Conservation (phyloP, 2,888 invertebrate genomes). For the Caenorhabditis wallacei region DNA sequence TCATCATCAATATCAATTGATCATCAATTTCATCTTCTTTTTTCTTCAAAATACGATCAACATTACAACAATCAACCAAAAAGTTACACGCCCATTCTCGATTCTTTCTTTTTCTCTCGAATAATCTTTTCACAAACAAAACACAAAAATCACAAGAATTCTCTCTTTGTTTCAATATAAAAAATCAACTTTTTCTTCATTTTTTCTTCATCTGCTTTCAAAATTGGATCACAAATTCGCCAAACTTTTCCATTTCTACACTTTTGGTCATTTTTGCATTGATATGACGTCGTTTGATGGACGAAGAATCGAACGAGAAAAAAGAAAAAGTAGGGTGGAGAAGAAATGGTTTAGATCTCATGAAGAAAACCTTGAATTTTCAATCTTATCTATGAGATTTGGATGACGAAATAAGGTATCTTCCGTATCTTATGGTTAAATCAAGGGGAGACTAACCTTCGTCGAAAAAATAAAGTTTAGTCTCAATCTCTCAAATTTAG, state of each 20-base stretch:
- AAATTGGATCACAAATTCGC: constrained; percentile 20
- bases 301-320: no score
- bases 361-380: neutral
- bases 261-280: neutral
- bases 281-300: neutral
- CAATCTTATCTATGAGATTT: neutral
- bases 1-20: no score
- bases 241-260: constrained; percentile 26
- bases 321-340: neutral
- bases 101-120: neutral
- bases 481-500: no score
- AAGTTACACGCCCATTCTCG: neutral
- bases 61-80: constrained; percentile 5
- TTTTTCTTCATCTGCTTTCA: neutral
- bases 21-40: no score
- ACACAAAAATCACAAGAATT: constrained; percentile 3
- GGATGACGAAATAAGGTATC: no score
- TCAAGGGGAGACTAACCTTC: neutral
- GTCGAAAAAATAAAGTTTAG: no score
- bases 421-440: neutral
- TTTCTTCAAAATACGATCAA: neutral
- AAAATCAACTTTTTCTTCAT: no score
- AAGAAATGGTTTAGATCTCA: neutral
- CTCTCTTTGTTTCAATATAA: constrained; percentile 16
- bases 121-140: constrained; percentile 16